These are phyloP conservation scores for Tetrao urogallus DNA, from an alignment of 2,113 vertebrate genomes.

Conservation along the genomic window DNA sequence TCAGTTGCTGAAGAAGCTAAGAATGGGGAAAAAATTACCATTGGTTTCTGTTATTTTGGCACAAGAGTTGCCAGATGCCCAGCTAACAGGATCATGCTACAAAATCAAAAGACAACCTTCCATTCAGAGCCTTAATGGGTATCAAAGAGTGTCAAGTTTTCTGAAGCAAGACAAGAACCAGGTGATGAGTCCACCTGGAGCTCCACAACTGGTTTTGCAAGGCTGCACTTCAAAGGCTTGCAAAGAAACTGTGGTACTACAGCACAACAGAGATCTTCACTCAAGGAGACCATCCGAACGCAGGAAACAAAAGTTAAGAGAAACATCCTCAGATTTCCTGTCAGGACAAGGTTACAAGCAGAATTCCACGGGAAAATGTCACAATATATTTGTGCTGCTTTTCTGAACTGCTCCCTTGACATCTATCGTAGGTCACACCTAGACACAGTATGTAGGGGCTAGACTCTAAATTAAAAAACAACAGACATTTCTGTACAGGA, in stretches of 20 bases:
- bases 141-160: background rate
- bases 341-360: background rate
- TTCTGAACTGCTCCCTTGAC: background rate
- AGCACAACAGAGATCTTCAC: background rate
- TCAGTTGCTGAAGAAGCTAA: background rate
- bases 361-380: background rate
- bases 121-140: background rate
- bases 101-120: background rate
- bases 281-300: background rate
- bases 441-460: background rate
- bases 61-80: background rate
- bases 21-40: background rate
- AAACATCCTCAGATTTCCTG: background rate
- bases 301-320: background rate
- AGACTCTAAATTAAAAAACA: background rate
- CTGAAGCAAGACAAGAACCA: background rate
- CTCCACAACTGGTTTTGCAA: background rate
- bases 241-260: background rate
- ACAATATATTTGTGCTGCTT: background rate
- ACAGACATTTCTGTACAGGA: background rate
- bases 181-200: background rate
- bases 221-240: background rate
- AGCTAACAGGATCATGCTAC: background rate
- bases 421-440: background rate
- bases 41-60: constrained; percentile 32